phyloP scores from a whole-genome alignment of 2,113 vertebrate species.

The Erythrolamprus reginae region DNA sequence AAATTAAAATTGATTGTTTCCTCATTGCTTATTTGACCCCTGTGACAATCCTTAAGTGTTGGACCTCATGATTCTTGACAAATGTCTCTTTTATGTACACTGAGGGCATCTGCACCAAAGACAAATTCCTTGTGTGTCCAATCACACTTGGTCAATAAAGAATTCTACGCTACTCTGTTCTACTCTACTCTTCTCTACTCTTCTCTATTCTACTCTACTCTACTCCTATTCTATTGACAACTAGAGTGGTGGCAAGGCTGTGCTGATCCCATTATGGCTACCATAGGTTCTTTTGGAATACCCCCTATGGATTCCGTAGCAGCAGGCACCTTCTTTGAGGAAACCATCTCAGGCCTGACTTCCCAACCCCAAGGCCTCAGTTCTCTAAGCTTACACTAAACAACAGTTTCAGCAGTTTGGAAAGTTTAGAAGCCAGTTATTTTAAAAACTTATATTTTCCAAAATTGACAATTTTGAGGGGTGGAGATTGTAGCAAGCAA shows the following conservation, averaged over 20 bases:
- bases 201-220: no score
- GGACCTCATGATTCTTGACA: no score
- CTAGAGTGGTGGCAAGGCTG: background rate
- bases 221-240: no score
- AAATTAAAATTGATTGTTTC: no score
- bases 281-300: background rate
- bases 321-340: background rate
- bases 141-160: no score
- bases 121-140: no score
- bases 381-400: slow-evolving; percentile 19
- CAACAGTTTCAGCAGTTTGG: slow-evolving; percentile 49
- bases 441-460: slow-evolving; percentile 37
- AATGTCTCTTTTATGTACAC: no score
- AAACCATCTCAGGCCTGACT: background rate
- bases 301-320: background rate
- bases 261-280: background rate
- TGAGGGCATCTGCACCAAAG: no score
- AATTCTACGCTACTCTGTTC: no score
- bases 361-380: background rate
- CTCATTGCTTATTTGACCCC: no score
- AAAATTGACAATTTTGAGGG: slow-evolving; percentile 24
- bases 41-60: no score
- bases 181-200: no score
- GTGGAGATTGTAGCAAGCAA: slow-evolving; percentile 31
- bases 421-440: slow-evolving; percentile 27